Conservation (phyloP, 2,888 invertebrate genomes). For the Trisateles emortualis region DNA sequence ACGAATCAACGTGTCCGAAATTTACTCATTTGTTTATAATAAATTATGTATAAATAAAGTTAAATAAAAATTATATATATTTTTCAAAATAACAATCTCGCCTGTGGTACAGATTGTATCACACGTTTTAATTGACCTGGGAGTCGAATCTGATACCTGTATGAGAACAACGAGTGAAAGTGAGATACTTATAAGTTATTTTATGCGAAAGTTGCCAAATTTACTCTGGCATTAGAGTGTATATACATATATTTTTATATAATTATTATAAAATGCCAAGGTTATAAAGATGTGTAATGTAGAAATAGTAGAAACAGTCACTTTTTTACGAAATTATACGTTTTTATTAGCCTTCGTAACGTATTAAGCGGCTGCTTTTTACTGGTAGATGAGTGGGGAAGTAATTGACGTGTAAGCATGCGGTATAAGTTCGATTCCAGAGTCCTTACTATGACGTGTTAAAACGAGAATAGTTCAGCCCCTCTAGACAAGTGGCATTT, state of each 20-base stretch:
- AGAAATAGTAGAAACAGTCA: slow-evolving; percentile 8
- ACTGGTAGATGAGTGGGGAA: too few species aligned
- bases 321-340: slow-evolving; percentile 18
- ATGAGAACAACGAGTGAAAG: slow-evolving; percentile 25
- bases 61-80: too few species aligned
- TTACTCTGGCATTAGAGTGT: slow-evolving; percentile 24
- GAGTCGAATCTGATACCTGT: slow-evolving; percentile 28
- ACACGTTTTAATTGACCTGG: slow-evolving; percentile 1
- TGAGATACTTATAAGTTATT: slow-evolving; percentile 14
- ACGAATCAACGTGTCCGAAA: too few species aligned
- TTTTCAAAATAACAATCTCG: neutral
- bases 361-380: neutral
- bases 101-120: neutral
- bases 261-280: slow-evolving; percentile 40
- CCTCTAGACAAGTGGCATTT: too few species aligned
- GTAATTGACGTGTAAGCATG: too few species aligned
- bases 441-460: too few species aligned
- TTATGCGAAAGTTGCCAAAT: slow-evolving; percentile 38
- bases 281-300: slow-evolving; percentile 23
- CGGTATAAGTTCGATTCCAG: too few species aligned
- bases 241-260: slow-evolving; percentile 16
- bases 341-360: slow-evolving; percentile 5
- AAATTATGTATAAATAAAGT: too few species aligned
- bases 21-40: too few species aligned
- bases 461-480: too few species aligned